These are phyloP conservation scores for Danionella dracula DNA, from an alignment of 2,797 vertebrate species.

Conservation along the genomic window DNA sequence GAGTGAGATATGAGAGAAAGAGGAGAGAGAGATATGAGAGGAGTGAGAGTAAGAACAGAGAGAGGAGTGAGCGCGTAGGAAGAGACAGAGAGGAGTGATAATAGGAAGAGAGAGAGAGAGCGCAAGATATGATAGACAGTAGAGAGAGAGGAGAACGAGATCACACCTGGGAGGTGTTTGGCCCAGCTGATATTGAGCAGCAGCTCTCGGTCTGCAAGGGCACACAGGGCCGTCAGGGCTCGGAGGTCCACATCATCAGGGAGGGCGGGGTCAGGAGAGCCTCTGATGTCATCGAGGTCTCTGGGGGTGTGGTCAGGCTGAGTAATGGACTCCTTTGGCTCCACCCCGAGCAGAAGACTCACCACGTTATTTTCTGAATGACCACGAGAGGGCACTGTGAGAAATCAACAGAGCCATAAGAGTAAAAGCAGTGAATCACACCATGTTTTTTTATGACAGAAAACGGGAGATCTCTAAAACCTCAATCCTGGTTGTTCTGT, in stretches of 20 bases:
- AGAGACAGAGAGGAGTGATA: too few species aligned
- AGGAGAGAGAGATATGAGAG: too few species aligned
- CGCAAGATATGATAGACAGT: too few species aligned
- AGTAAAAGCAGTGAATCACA: too few species aligned
- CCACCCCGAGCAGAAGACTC: constrained; percentile 89
- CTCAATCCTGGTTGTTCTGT: not conserved
- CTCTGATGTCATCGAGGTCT: constrained; percentile 90
- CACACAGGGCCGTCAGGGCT: constrained; percentile 93
- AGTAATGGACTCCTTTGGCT: constrained; percentile 95
- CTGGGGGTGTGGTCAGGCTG: constrained; percentile 95
- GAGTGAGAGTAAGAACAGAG: too few species aligned
- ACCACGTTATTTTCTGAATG: constrained; percentile 91
- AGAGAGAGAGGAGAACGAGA: too few species aligned
- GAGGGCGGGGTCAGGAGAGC: constrained; percentile 80
- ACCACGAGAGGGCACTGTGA: constrained; percentile 55
- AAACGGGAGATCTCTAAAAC: not conserved
- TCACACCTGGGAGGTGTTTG: constrained; percentile 95
- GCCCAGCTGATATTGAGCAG: constrained; percentile 98
- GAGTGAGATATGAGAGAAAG: too few species aligned
- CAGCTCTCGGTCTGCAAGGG: constrained; percentile 92
- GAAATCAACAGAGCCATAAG: not conserved
- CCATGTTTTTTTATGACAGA: too few species aligned
- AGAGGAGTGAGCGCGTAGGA: too few species aligned
- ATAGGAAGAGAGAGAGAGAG: too few species aligned
- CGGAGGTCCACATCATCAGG: constrained; percentile 97